These are phyloP conservation scores for Haemorhous mexicanus DNA, from an alignment of 2,113 vertebrate species.

Conservation along the genomic window DNA sequence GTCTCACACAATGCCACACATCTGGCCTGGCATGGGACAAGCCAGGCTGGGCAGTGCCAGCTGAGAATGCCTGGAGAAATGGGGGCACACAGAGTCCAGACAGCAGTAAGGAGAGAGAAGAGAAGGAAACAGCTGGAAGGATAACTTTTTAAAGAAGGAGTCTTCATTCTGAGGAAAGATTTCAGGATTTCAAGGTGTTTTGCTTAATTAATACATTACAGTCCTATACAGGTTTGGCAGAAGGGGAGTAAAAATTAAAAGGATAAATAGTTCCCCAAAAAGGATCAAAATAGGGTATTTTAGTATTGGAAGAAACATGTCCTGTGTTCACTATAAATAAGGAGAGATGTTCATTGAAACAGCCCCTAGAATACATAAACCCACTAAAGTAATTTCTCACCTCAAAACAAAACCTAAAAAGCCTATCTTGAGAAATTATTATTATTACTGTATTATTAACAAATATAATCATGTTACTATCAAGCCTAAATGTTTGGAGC, in stretches of 20 bases:
- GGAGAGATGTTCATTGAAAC: not conserved
- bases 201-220: not conserved
- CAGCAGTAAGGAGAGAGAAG: not conserved
- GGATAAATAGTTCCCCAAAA: not conserved
- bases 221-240: not conserved
- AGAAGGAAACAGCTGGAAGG: not conserved
- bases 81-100: not conserved
- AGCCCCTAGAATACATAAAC: not conserved
- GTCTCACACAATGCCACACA: accelerated
- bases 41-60: not conserved
- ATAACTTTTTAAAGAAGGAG: not conserved
- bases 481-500: not conserved
- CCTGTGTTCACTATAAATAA: not conserved
- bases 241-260: not conserved
- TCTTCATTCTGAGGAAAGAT: not conserved
- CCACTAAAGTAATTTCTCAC: not conserved
- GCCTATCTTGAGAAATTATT: not conserved
- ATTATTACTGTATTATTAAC: not conserved
- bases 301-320: not conserved
- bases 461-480: not conserved
- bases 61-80: not conserved
- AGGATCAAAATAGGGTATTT: not conserved
- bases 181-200: not conserved
- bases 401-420: not conserved
- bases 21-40: not conserved